Base-by-base conservation (phyloP, 2,113 vertebrate species). In the Anolis carolinensis region DNA sequence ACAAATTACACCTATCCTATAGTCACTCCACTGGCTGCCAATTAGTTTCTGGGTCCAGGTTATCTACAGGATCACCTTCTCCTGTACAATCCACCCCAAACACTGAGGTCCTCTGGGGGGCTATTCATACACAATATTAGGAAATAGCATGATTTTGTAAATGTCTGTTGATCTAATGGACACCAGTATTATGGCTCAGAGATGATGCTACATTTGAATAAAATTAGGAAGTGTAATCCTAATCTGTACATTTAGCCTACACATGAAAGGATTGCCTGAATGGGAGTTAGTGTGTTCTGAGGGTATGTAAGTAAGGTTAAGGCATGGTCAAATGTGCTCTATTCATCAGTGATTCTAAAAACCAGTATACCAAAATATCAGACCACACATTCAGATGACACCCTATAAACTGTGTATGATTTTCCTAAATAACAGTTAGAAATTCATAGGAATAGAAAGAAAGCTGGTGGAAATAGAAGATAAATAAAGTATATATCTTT, bases 401-500 rank as follows among this genome's bases (percentile, higher is more conserved):
- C 74, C 74, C 52, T 81, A 3, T 13, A 67, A 93, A 72, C 25
- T 6, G 25, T 14, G 59, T 48, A 81, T 52, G 36, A 4, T 13
- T 89, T 93, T 88, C 65, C 52, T 63, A 68, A 55, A 36, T 67
- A 65, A 59, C 14, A 59, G 55, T 59, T 59, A 78, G 74, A 88
- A 87, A 86, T 72, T 27, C 6, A 1, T 65, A 30, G 8, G 65
- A 30, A 68, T 30, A 27, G 65, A 68, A 79, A 23, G 59, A 14
- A 81, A 80, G 79, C 44, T 48, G 75, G 88, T 91, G 55, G 1
- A 90, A 74, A 39, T 44, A 62, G 74, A 73, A 85, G 80, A 70
- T 86, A 63, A 30, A 77, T 82, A 91, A 83, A 18, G 77, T 62
- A 7, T 30, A 55, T 78, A 85, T 92, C 48, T 82, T 92, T 91